Evolutionary conservation across 2,888 invertebrate genomes (phyloP).

Genomic region (Agrochola lota): DNA sequence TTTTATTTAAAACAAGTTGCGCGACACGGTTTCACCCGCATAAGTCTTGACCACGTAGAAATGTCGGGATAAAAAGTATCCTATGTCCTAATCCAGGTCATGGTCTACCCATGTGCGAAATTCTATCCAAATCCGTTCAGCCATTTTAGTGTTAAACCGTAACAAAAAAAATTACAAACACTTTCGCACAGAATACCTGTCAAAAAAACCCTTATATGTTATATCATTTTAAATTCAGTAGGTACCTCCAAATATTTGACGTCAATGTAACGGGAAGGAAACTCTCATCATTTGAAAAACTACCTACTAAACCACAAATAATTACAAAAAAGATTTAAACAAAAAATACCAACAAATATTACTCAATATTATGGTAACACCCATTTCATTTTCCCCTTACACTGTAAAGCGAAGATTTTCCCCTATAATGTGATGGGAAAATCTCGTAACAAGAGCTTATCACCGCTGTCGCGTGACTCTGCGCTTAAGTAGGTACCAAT

Average conservation of each 20-base stretch:
- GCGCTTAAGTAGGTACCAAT: not conserved
- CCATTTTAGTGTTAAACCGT: too few relatives aligned
- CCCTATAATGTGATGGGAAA: slow-evolving; percentile 5
- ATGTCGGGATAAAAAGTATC: too few relatives aligned
- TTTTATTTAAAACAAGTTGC: not conserved
- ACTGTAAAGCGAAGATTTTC: slow-evolving; percentile 15
- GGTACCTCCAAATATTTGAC: not conserved
- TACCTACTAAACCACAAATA: not conserved
- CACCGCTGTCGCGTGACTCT: not conserved
- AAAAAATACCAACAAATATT: not conserved
- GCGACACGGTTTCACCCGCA: too few relatives aligned
- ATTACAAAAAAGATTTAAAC: too few relatives aligned
- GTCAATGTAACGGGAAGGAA: slow-evolving; percentile 7
- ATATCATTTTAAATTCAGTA: not conserved
- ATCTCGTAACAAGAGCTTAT: slow-evolving; percentile 12
- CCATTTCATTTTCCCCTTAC: not conserved
- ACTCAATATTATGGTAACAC: not conserved
- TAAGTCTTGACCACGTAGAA: too few relatives aligned
- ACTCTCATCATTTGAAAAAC: not conserved
- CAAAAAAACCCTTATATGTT: not conserved
- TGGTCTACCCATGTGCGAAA: too few relatives aligned
- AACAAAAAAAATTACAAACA: too few relatives aligned
- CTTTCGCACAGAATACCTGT: not conserved
- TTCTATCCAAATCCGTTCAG: too few relatives aligned
- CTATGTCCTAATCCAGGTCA: too few relatives aligned